Percentiles rank a stretch among this genome's conserved stretches.
These are phyloP conservation scores for Sphenopsis melanotis DNA, from an alignment of 2,797 vertebrate genomes.

Conservation along the genomic window DNA sequence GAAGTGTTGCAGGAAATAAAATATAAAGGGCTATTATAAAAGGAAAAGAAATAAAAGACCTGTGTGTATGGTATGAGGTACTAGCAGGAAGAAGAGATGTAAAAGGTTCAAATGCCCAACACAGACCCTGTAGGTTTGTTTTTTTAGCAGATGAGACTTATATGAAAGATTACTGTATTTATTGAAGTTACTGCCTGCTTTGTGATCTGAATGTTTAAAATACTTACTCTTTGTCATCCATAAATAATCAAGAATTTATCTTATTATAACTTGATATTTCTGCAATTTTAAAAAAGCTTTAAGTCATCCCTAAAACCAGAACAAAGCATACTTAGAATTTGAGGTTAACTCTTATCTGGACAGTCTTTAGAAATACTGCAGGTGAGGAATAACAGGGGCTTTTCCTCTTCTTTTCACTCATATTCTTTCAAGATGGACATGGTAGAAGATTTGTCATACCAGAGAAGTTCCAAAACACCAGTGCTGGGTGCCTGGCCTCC, in stretches of 20 bases:
- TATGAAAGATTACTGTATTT: not conserved
- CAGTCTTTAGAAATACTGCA: not conserved
- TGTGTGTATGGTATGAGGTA: not conserved
- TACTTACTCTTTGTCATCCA: not conserved
- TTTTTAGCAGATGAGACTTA: not conserved
- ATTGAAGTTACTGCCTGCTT: not conserved
- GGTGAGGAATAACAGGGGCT: not conserved
- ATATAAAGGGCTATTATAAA: not conserved
- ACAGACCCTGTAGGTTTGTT: not conserved
- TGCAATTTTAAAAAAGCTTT: not conserved
- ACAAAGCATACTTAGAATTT: not conserved
- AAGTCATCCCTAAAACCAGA: not conserved
- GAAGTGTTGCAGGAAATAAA: not conserved
- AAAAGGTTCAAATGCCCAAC: not conserved
- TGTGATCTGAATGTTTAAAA: not conserved
- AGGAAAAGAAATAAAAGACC: not conserved
- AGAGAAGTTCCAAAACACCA: not conserved
- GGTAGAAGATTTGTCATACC: not conserved
- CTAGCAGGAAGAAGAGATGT: not conserved
- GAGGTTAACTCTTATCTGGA: not conserved
- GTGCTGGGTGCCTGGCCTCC: not conserved
- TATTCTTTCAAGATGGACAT: not conserved
- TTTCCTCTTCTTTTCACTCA: not conserved
- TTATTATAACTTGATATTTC: not conserved
- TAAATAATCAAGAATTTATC: not conserved